phyloP scores from a whole-genome alignment of 2,888 invertebrate genomes.

The Eristalis tenax region DNA sequence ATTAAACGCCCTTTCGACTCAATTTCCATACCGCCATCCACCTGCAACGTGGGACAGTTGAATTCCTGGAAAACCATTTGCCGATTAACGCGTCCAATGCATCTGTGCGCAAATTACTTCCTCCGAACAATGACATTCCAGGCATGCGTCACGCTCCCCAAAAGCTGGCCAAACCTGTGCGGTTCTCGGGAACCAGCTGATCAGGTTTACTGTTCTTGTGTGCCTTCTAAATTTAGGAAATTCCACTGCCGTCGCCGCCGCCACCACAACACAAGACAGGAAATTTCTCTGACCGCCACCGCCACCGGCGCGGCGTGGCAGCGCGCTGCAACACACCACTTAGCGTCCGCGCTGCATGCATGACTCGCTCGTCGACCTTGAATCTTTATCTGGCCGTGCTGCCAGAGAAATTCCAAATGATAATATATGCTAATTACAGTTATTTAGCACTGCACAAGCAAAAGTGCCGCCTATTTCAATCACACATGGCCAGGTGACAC shows the following conservation, averaged over 20 bases:
- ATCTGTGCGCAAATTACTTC: constrained; percentile 38
- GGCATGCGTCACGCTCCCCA: constrained; percentile 42
- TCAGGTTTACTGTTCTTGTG: constrained; percentile 57
- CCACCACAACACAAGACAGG: background rate
- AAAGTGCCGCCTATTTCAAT: constrained; percentile 65
- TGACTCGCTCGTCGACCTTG: constrained; percentile 59
- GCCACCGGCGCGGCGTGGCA: background rate
- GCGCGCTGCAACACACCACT: constrained; percentile 16
- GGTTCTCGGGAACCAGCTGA: constrained; percentile 59
- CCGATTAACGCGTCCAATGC: background rate
- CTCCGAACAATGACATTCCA: constrained; percentile 56
- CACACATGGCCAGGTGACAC: constrained; percentile 17
- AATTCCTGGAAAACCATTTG: constrained; percentile 50
- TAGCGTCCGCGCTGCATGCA: constrained; percentile 1
- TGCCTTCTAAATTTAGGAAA: constrained; percentile 53
- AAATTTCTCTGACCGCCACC: constrained; percentile 45
- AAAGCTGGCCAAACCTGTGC: constrained; percentile 50
- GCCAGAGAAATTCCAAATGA: constrained; percentile 59
- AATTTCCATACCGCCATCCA: constrained; percentile 54
- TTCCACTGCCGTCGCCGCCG: constrained; percentile 34
- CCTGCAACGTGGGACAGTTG: constrained; percentile 6
- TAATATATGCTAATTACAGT: constrained; percentile 70
- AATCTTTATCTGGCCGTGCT: constrained; percentile 38
- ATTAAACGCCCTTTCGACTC: constrained; percentile 29
- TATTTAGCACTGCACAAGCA: constrained; percentile 65